Base-by-base conservation (phyloP, 2,113 vertebrate genomes). In the Onychorhynchus coronatus region DNA sequence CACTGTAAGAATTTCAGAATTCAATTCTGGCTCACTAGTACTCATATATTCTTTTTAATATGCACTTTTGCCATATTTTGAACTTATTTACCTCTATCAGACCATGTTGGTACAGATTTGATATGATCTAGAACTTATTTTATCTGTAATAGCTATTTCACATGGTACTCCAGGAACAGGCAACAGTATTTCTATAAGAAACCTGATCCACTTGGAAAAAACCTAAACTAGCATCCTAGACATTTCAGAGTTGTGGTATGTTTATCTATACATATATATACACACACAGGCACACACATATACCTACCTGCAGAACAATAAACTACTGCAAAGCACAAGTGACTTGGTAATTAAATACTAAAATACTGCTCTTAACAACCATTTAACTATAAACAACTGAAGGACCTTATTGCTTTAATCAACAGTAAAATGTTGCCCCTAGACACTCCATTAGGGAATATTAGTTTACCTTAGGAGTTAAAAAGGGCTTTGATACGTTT, bases 351-450 rank as follows among this genome's bases (percentile, higher is more conserved):
- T 91, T 87, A 87, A 89, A 72, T 33, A 56, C 25, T 56, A 81
- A 92, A 91, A 74, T 47, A 71, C 39, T 78, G 37, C 46, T 73
- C 46, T 66, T 66, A 93, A 73, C 25, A 71, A 58, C 68, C 18
- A 92, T 39, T 88, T 53, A 85, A 70, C 58, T 37, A 65, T 31
- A 75, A 85, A 79, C 24, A 93, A 77, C 30, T 53, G 56, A 92
- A 94, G 24, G 55, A 80, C 47, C 28, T 76, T 41, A 79, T 6
- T 72, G 41, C 52, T 87, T 76, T 81, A 61, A 89, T 68, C 37
- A 91, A 63, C n/a, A 50, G 20, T 19, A 73, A 85, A 41, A 76
- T 11, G 28, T 20, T 82, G 58, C 37, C 63, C 53, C 27, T n/a
- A 73, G 41, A 79, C 88, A 88, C 37, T 49, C 58, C 42, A 73